phyloP scores from a whole-genome alignment of 1,140 invertebrate genomes.

The Sesamia nonagrioides region DNA sequence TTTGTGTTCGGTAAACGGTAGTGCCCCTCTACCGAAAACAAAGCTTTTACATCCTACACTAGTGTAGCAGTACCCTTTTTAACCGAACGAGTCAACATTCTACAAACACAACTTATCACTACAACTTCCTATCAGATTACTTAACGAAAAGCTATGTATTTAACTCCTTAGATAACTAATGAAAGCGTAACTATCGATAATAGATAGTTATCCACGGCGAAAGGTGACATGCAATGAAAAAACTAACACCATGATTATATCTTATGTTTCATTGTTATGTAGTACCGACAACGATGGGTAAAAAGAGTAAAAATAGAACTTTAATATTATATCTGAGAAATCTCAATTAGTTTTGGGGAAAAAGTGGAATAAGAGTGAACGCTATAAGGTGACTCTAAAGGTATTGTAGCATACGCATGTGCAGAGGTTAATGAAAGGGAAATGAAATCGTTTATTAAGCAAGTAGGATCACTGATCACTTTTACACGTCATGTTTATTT shows the following conservation, averaged over 20 bases:
- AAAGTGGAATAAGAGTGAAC: too few relatives aligned
- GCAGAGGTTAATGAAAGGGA: too few relatives aligned
- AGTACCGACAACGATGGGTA: background rate
- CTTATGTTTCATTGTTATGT: constrained; percentile 20
- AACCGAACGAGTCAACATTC: background rate
- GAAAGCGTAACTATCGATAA: constrained; percentile 18
- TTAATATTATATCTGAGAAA: background rate
- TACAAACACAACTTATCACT: background rate
- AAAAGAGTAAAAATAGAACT: background rate
- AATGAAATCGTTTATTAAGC: too few relatives aligned
- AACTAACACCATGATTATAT: constrained; percentile 32
- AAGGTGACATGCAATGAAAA: constrained; percentile 30
- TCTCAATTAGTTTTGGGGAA: background rate
- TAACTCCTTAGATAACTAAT: constrained; percentile 34
- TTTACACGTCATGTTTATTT: too few relatives aligned
- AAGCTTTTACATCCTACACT: background rate
- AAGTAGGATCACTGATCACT: too few relatives aligned
- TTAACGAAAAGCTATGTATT: constrained; percentile 9
- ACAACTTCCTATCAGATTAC: background rate
- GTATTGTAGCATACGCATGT: too few relatives aligned
- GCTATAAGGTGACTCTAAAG: too few relatives aligned
- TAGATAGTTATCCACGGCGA: constrained; percentile 4
- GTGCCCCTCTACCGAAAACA: too few relatives aligned
- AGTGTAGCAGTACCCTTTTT: background rate
- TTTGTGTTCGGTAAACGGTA: too few relatives aligned